A percentile compares a stretch with the other conserved stretches of the same genome.
phyloP scores from a whole-genome alignment of 2,888 invertebrate genomes.

The Machimus rusticus region DNA sequence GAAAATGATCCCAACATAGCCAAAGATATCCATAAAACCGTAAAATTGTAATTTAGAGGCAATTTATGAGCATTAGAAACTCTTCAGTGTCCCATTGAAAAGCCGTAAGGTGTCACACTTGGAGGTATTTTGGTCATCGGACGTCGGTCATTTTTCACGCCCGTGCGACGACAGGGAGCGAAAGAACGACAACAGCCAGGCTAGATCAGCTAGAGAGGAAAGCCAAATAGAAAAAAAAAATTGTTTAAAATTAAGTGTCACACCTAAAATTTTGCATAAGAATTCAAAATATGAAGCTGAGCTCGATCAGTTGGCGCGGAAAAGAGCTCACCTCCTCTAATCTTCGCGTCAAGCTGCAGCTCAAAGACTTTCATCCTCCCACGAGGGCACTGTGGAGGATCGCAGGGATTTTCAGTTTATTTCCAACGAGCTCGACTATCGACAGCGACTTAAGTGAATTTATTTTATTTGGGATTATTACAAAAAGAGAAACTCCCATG shows the following conservation, averaged over 20 bases:
- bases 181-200: background rate
- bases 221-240: background rate
- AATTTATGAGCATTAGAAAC: constrained; percentile 34
- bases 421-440: background rate
- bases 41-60: constrained; percentile 26
- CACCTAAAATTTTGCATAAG: constrained; percentile 41
- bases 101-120: constrained; percentile 8
- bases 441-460: background rate
- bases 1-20: background rate
- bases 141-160: constrained; percentile 15
- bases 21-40: constrained; percentile 12
- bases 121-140: background rate
- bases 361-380: background rate
- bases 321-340: background rate
- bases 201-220: background rate
- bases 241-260: constrained; percentile 35
- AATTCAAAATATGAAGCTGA: constrained; percentile 29
- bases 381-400: background rate
- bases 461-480: background rate
- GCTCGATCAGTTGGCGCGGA: background rate
- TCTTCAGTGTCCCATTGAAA: constrained; percentile 10
- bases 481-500: background rate
- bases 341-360: background rate
- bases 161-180: background rate
- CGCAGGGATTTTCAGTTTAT: background rate